Base-by-base conservation (phyloP, 1,140 invertebrate species). In the Spodoptera frugiperda region DNA sequence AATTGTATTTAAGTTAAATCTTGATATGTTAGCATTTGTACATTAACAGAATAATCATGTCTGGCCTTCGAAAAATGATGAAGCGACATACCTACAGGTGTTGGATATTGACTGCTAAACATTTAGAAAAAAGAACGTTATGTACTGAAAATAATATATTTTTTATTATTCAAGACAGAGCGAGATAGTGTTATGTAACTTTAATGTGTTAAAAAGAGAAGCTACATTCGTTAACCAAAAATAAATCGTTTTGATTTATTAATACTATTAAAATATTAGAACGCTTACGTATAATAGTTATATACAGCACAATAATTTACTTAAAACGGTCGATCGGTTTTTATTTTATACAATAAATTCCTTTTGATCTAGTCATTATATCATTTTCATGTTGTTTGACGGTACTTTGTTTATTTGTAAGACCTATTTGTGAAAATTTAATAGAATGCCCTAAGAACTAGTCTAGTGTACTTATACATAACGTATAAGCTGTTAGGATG, bases 61-160 rank as follows among this genome's bases (percentile, higher is more conserved):
- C 57, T 61, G 57, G 57, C 44, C 30, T 39, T 39, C n/a, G 33
- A 33, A 44, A 55, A 25, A 39, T 15, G 15, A n/a, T 39, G 5
- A n/a, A 44, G 5, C 1, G 25, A 44, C 30, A 33, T 3, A 25
- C 25, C 25, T 25, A 44, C 1, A 10, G 30, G 0, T 15, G n/a
- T 61, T 61, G n/a, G 57, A 25, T 61, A 61, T 61, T 61, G 57
- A 61, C 57, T 61, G 57, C 30, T 44, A 15, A 15, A 17, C 33
- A 33, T 2, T 14, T 11, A 12, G 25, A 25, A 3, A 25, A 25
- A 25, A 3, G 5, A 25, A 25, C 25, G 5, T 25, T 25, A 2
- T 25, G 25, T 25, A 25, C 25, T 21, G 15, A 0, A 11, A 46
- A 0, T 15, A 57, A 14, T 21, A 11, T 9, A 11, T 12, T 57